phyloP scores from a whole-genome alignment of 2,797 vertebrate genomes.

The Typhlichthys subterraneus region DNA sequence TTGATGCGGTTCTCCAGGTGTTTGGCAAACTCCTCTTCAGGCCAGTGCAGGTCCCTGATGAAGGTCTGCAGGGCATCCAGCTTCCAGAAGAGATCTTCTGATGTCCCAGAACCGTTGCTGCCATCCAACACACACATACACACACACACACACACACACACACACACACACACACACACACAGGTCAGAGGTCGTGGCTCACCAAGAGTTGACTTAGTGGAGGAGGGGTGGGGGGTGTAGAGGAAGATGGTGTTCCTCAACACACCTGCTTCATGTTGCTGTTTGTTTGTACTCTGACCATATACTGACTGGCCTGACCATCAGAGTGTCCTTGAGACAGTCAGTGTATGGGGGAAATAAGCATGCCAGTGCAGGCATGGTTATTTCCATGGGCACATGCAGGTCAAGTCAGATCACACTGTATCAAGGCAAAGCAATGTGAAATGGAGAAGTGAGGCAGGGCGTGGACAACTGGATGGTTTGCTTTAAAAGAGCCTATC shows the following conservation, averaged over 20 bases:
- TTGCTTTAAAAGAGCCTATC: neutral
- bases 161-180: conserved; percentile 24
- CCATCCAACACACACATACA: conserved; percentile 46
- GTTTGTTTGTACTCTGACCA: conserved; percentile 77
- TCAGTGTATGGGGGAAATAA: conserved; percentile 91
- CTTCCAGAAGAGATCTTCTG: conserved; percentile 99
- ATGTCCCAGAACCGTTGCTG: conserved; percentile 97
- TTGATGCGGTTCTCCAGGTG: conserved; percentile 95
- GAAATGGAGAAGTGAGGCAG: conserved; percentile 95
- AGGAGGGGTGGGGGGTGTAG: conserved; percentile 35
- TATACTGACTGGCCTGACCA: conserved; percentile 75
- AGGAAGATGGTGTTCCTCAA: conserved; percentile 70
- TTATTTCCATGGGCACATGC: conserved; percentile 93
- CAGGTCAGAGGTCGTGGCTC: conserved; percentile 53
- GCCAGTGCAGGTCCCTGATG: conserved; percentile 98
- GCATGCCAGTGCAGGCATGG: conserved; percentile 81
- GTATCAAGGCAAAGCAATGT: conserved; percentile 73
- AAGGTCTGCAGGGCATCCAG: conserved; percentile 98
- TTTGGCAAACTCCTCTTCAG: conserved; percentile 97
- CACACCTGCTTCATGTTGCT: conserved; percentile 70
- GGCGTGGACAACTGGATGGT: conserved; percentile 59
- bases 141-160: conserved; percentile 3
- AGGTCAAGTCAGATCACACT: conserved; percentile 72
- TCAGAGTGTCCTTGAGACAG: conserved; percentile 47
- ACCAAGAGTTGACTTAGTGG: neutral